Evolutionary conservation across 2,797 vertebrate species (phyloP), one percentile per base, ranked within the genome.

Genomic region (Crax fasciolata): DNA sequence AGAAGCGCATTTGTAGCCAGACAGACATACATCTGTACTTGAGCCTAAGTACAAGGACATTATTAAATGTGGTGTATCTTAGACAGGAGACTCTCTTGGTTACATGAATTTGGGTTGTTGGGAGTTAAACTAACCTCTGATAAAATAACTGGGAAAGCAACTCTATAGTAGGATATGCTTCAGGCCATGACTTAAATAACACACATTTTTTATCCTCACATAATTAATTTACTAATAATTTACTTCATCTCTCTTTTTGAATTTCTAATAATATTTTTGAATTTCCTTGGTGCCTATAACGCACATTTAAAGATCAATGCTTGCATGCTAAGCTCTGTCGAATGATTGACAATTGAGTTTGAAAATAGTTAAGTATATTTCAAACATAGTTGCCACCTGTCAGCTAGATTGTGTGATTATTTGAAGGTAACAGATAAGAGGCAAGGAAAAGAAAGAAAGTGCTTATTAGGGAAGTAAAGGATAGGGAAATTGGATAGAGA

Each of bases 151-250:
- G 35, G 25, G 38, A 87, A 71, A 35, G 24, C 13, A 68, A 1
- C 11, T 84, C 38, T 63, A n/a, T 15, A 8, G 3, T 38, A 28
- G 23, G 4, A 4, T 76, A n/a, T 51, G 25, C 35, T 90, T 13
- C 46, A 76, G 38, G 18, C 41, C 32, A 39, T 5, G 9, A 11
- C 41, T 84, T 92, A 70, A 78, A 55, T 80, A 21, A 35, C 41
- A 46, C 24, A 46, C 4, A 4, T 0, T 67, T 90, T 91, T 88
- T 77, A 39, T 87, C 25, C 13, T 84, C 17, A 28, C 19, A 18
- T 74, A 74, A 86, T 81, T 80, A 44, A 77, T 89, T 87, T 94
- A 17, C 25, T 72, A 54, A 75, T 43, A 68, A 21, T 35, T 76
- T 54, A 51, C 25, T 94, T 83, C 2, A 41, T 83, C 57, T 86